These are phyloP conservation scores for Tylochromis polylepis DNA, from an alignment of 2,113 vertebrate species.

Conservation along the genomic window DNA sequence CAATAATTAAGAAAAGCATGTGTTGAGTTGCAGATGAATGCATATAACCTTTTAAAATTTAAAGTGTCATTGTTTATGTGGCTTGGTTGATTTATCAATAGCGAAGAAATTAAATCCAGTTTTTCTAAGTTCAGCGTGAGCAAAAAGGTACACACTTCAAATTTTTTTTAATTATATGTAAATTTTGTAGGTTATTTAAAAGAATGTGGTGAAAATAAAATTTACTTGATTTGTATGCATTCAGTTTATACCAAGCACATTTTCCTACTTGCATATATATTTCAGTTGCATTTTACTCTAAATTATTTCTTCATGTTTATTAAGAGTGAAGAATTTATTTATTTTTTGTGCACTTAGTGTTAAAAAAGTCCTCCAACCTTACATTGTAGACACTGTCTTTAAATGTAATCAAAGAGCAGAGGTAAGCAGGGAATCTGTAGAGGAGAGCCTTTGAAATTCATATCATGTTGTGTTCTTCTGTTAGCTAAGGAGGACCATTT, in stretches of 20 bases:
- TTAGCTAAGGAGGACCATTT: background rate
- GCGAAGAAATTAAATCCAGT: background rate
- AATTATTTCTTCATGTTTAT: no score
- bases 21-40: no score
- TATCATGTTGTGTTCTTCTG: background rate
- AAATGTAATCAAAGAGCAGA: background rate
- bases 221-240: no score
- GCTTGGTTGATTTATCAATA: background rate
- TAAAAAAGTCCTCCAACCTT: background rate
- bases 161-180: no score
- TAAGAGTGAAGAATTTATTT: no score
- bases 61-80: background rate
- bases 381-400: background rate
- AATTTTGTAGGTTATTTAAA: no score
- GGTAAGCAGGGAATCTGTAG: background rate
- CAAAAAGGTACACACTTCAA: background rate
- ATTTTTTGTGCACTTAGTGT: background rate
- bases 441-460: background rate
- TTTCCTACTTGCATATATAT: no score
- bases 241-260: no score
- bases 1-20: no score
- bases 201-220: no score
- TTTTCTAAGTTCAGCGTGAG: background rate
- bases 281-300: no score
- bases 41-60: background rate